Percentiles rank a stretch among this genome's conserved stretches.
Conservation (phyloP, 1,140 invertebrate species). For the Zaprionus vittiger region DNA sequence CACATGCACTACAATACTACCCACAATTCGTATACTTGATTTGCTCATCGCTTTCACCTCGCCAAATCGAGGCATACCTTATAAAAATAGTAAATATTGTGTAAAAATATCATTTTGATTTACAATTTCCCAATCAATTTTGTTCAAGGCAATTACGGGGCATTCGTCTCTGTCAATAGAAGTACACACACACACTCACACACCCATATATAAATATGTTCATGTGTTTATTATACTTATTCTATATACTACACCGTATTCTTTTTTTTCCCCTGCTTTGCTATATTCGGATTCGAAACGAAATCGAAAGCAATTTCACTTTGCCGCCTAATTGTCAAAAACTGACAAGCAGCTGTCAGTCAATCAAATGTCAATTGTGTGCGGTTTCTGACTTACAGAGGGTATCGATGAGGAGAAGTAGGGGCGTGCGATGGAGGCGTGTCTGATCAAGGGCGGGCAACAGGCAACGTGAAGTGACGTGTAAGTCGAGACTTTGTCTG, state of each 20-base stretch:
- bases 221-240: background rate
- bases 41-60: conserved; percentile 31
- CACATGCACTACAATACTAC: background rate
- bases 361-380: conserved; percentile 73
- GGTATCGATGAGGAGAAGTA: background rate
- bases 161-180: conserved; percentile 39
- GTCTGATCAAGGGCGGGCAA: conserved; percentile 7
- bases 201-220: background rate
- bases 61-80: conserved; percentile 8
- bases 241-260: background rate
- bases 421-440: background rate
- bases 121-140: conserved; percentile 64
- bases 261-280: conserved; percentile 4
- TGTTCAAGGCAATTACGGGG: conserved; percentile 53
- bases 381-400: conserved; percentile 43
- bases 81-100: conserved; percentile 59
- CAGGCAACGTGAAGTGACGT: background rate
- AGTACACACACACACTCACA: background rate
- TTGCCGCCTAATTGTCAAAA: conserved; percentile 76
- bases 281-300: conserved; percentile 24
- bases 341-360: conserved; percentile 74
- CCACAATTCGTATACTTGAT: background rate
- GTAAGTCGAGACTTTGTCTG: conserved; percentile 48
- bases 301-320: conserved; percentile 79
- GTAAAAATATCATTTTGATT: conserved; percentile 59